Evolutionary conservation across 1,140 invertebrate genomes (phyloP).

Genomic region (Drosophila athabasca): DNA sequence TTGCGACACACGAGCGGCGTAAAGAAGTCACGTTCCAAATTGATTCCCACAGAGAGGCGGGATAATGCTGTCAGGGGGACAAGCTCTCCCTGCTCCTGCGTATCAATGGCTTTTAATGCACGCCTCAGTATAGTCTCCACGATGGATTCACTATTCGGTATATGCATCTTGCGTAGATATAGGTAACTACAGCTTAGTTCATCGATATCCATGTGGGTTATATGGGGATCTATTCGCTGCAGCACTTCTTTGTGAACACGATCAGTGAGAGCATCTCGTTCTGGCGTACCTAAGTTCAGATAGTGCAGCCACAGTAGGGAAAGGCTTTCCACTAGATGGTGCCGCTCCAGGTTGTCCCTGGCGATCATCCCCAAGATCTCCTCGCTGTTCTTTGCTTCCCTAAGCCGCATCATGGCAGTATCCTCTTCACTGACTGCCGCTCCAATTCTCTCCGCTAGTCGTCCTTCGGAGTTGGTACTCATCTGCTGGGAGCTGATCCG

Average conservation of each 20-base stretch:
- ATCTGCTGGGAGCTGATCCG: background rate
- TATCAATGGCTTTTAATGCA: conserved; percentile 37
- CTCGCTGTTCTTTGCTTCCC: background rate
- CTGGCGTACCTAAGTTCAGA: conserved; percentile 12
- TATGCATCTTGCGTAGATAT: conserved; percentile 67
- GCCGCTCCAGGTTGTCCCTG: background rate
- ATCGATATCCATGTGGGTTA: conserved; percentile 44
- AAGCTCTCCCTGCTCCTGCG: conserved; percentile 6
- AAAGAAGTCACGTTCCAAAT: conserved; percentile 67
- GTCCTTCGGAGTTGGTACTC: no score
- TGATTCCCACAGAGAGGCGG: conserved; percentile 70
- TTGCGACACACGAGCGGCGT: conserved; percentile 61
- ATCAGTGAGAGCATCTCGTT: conserved; percentile 14
- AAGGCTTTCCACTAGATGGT: conserved; percentile 10
- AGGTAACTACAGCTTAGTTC: conserved; percentile 68
- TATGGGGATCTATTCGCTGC: conserved; percentile 18
- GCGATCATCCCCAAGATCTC: background rate
- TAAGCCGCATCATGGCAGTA: background rate
- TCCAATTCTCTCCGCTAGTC: background rate
- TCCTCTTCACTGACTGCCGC: background rate
- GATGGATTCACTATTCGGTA: conserved; percentile 42
- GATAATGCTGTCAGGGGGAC: conserved; percentile 65
- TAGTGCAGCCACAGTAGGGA: conserved; percentile 48
- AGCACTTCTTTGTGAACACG: conserved; percentile 35
- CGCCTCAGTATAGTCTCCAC: conserved; percentile 51